A percentile compares a stretch with the other conserved stretches of the same genome.
Conservation (phyloP, 2,797 vertebrate genomes). For the Champsocephalus gunnari region DNA sequence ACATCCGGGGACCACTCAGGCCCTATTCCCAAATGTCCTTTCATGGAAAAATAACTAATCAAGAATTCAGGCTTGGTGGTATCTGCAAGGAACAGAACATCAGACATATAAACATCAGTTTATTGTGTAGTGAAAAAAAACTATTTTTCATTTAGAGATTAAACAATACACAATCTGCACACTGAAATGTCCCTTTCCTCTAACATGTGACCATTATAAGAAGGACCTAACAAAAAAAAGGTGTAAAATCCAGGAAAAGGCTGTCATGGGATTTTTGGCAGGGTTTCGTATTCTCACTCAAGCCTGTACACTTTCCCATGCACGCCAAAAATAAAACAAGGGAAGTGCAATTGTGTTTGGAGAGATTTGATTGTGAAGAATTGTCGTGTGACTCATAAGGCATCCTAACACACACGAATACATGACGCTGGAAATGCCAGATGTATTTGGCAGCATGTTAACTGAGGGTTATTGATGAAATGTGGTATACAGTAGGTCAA, state of each 20-base stretch:
- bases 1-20: conserved; percentile 89
- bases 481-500: not conserved
- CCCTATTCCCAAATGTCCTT: conserved; percentile 91
- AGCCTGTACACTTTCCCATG: conserved; percentile 95
- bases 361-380: conserved; percentile 85
- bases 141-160: conserved; percentile 20
- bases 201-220: conserved; percentile 90
- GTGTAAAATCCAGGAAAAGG: conserved; percentile 99
- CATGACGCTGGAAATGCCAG: conserved; percentile 39
- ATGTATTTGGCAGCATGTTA: conserved; percentile 46
- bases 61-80: conserved; percentile 86
- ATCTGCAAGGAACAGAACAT: conserved; percentile 66
- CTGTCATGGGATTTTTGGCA: conserved; percentile 92
- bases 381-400: conserved; percentile 77
- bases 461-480: conserved; percentile 29
- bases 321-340: conserved; percentile 97
- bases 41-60: conserved; percentile 93
- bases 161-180: conserved; percentile 64
- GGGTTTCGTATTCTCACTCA: conserved; percentile 90
- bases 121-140: not conserved
- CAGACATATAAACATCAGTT: not conserved
- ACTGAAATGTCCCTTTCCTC: conserved; percentile 89
- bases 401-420: conserved; percentile 60
- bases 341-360: conserved; percentile 98
- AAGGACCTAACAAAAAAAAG: conserved; percentile 91